phyloP scores from a whole-genome alignment of 2,797 vertebrate species.

The Clarias pachynema region DNA sequence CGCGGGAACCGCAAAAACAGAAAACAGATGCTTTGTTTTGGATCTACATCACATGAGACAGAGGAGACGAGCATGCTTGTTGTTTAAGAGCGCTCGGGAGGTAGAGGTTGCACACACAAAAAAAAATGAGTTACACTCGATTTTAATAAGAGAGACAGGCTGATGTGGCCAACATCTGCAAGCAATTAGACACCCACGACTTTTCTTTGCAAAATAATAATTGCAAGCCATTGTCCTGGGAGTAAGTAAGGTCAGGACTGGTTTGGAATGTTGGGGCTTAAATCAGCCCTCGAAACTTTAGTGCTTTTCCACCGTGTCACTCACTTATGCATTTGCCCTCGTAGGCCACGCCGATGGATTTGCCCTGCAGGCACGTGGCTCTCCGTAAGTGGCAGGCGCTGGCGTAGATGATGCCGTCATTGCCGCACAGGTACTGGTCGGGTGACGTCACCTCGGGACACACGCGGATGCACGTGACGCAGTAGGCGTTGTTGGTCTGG shows the following conservation, averaged over 20 bases:
- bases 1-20: slow-evolving; percentile 25
- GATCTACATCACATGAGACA: slow-evolving; percentile 29
- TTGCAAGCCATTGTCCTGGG: slow-evolving; percentile 62
- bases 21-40: slow-evolving; percentile 38
- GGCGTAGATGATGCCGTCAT: slow-evolving; percentile 92
- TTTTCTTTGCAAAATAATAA: slow-evolving; percentile 75
- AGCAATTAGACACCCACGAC: slow-evolving; percentile 78
- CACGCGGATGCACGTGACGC: slow-evolving; percentile 95
- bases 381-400: slow-evolving; percentile 96
- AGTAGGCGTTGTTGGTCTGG: slow-evolving; percentile 98
- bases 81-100: slow-evolving; percentile 37
- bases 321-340: slow-evolving; percentile 98
- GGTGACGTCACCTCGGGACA: slow-evolving; percentile 92
- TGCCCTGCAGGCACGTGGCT: slow-evolving; percentile 93
- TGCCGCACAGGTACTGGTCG: slow-evolving; percentile 95
- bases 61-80: slow-evolving; percentile 28
- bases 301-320: slow-evolving; percentile 62
- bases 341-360: slow-evolving; percentile 95
- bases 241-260: slow-evolving; percentile 61
- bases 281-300: slow-evolving; percentile 2
- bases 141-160: slow-evolving; percentile 48
- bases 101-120: slow-evolving; percentile 24
- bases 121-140: slow-evolving; percentile 38
- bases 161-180: slow-evolving; percentile 79
- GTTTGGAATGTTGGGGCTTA: slow-evolving; percentile 69